Conservation (phyloP, 2,888 invertebrate species). For the Celastrina argiolus region DNA sequence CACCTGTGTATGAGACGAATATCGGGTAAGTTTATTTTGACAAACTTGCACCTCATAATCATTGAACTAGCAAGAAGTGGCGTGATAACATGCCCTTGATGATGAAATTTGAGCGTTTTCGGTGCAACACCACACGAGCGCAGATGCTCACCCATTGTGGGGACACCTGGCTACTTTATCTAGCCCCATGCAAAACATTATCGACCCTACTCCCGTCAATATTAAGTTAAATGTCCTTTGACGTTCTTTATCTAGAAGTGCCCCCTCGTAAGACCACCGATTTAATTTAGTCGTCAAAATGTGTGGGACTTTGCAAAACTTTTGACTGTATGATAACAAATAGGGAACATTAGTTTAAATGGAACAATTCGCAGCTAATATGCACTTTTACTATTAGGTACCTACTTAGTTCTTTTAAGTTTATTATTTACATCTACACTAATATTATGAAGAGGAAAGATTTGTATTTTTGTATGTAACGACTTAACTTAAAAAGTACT, state of each 20-base stretch:
- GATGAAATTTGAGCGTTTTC: background rate
- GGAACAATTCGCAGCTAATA: too few species aligned
- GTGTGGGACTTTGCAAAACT: background rate
- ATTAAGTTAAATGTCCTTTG: background rate
- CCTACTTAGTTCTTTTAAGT: too few species aligned
- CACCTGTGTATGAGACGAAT: background rate
- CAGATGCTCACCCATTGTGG: constrained; percentile 13
- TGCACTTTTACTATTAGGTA: too few species aligned
- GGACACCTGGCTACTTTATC: constrained; percentile 5
- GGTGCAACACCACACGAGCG: background rate
- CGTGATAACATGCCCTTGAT: background rate
- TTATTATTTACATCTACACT: too few species aligned
- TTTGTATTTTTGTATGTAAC: too few species aligned
- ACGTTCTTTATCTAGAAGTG: background rate
- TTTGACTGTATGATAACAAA: too few species aligned
- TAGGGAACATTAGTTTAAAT: too few species aligned
- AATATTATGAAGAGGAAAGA: too few species aligned
- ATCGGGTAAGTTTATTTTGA: background rate
- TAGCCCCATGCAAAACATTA: background rate
- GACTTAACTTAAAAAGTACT: too few species aligned
- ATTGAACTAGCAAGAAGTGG: background rate
- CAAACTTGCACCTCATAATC: background rate
- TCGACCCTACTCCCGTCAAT: background rate
- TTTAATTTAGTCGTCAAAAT: background rate
- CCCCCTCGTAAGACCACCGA: background rate